Percentiles rank a stretch among this genome's conserved stretches.
Evolutionary conservation across 2,888 invertebrate genomes (phyloP).

Genomic region (Drepana falcataria): DNA sequence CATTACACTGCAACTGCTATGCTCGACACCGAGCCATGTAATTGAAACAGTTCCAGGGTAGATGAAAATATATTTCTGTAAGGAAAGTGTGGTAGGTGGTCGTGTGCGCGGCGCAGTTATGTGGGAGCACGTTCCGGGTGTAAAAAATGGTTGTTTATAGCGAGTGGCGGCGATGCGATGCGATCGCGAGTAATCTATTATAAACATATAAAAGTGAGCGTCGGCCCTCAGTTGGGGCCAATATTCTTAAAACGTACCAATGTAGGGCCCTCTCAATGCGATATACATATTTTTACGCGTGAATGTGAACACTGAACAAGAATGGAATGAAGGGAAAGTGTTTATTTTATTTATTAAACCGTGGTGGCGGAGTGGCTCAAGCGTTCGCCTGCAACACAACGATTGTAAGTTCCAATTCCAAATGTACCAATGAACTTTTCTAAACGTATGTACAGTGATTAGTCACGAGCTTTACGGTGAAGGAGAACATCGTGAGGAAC

Average conservation of each 20-base stretch:
- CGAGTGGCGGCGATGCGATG: conserved; percentile 28
- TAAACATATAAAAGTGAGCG: conserved; percentile 43
- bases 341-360: no score
- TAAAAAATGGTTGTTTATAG: conserved; percentile 43
- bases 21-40: conserved; percentile 4
- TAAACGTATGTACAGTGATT: no score
- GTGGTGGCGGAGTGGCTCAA: no score
- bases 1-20: not conserved
- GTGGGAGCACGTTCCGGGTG: conserved; percentile 39
- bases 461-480: no score
- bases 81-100: conserved; percentile 12
- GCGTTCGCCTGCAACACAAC: no score
- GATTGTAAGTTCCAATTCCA: no score
- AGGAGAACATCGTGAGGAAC: no score
- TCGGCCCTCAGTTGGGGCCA: conserved; percentile 15
- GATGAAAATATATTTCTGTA: not conserved
- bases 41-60: not conserved
- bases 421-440: no score
- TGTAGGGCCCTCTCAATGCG: not conserved
- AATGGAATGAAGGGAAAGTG: no score
- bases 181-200: conserved; percentile 41
- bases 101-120: conserved; percentile 36
- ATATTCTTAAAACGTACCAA: not conserved
- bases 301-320: no score
- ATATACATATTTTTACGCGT: not conserved